Evolutionary conservation across 2,113 vertebrate species (phyloP), one percentile per base, ranked within the genome.

Genomic region (Dasyurus viverrinus): DNA sequence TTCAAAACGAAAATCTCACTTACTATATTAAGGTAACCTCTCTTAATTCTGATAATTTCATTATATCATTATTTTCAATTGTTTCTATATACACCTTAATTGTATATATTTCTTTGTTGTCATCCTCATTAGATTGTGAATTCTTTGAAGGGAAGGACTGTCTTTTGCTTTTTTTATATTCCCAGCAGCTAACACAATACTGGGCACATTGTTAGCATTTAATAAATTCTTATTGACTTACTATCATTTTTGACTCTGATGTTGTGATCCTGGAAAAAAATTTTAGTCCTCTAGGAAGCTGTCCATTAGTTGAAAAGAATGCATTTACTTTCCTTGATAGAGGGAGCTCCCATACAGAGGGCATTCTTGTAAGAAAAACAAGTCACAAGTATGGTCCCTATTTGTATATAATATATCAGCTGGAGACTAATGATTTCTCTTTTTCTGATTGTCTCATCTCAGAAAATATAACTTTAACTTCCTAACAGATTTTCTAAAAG

Each of bases 341-440:
- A 57, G 55, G 26, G 10, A 57, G 26, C 9, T 30, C 27, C 25
- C 36, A n/a, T 36, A 68, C 30, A 68, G 36, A 14, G 30, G 4
- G 19, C 14, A 16, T 68, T 68, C 3, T 3, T 68, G 19, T 36
- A 36, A 0, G 0, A 68, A 68, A n/a, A 68, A 48, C 48, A 36
- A n/a, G 3, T 36, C 14, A n/a, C 36, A 68, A 68, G 30, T 68
- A 3, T 12, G 36, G 6, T 36, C 36, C 12, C 36, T 68, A n/a
- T n/a, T 10, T 36, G 0, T 68, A 30, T 16, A n/a, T 68, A 68
- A 68, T 19, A 3, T 68, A 16, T 68, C 97, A 98, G 98, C 98
- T 98, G 97, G 97, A 98, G 98, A 98, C 95, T 97, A 98, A 98
- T 98, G 47, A 95, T 8, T 0, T 97, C 94, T 89, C 90, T 93